Percentiles rank a stretch among this genome's conserved stretches.
phyloP scores from a whole-genome alignment of 2,113 vertebrate species.

The Tachysurus fulvidraco region DNA sequence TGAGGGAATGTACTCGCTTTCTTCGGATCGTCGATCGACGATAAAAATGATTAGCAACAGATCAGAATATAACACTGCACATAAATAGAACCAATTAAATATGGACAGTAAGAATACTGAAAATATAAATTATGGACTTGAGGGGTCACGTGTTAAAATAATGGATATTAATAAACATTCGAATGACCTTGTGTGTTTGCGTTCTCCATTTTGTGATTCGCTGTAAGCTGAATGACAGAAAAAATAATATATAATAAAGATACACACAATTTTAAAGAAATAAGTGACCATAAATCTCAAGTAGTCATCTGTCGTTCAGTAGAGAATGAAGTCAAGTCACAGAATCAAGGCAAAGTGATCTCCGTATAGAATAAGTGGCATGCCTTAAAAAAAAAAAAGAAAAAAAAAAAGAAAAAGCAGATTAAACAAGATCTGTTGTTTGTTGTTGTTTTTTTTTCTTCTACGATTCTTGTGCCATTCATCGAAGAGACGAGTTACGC shows the following conservation, averaged over 20 bases:
- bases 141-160: conserved; percentile 64
- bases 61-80: conserved; percentile 74
- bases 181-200: conserved; percentile 19
- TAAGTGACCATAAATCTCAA: conserved; percentile 59
- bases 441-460: neutral
- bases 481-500: neutral
- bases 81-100: conserved; percentile 83
- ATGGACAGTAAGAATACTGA: conserved; percentile 75
- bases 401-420: conserved; percentile 61
- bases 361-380: conserved; percentile 67
- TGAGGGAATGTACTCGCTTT: conserved; percentile 46
- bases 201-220: neutral
- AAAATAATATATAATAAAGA: conserved; percentile 63
- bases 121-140: conserved; percentile 74
- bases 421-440: conserved; percentile 62
- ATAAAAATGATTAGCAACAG: conserved; percentile 40
- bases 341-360: conserved; percentile 66
- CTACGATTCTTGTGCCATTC: neutral
- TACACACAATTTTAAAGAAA: conserved; percentile 65
- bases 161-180: conserved; percentile 65
- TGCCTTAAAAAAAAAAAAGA: conserved; percentile 72
- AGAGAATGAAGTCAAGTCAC: conserved; percentile 71
- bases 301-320: conserved; percentile 38
- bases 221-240: conserved; percentile 43
- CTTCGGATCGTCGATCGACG: conserved; percentile 61